Conservation (phyloP, 2,888 invertebrate species). For the Catocala nupta region DNA sequence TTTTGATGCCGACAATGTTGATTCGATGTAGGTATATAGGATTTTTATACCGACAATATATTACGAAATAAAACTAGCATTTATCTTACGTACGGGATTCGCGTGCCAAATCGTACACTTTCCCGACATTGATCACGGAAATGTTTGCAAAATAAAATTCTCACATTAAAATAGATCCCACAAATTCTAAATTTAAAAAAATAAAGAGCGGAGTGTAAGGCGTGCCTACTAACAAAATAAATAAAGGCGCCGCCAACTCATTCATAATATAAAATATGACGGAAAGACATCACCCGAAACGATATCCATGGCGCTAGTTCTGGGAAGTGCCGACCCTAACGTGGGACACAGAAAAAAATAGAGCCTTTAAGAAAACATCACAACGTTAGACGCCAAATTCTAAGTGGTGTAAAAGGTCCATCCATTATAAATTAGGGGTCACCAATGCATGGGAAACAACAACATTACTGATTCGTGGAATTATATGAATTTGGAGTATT, state of each 20-base stretch:
- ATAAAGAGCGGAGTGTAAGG: conserved; percentile 11
- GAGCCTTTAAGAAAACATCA: conserved; percentile 47
- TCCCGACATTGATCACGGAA: conserved; percentile 13
- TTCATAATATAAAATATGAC: conserved; percentile 48
- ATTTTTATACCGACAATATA: neutral
- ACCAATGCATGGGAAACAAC: conserved; percentile 9
- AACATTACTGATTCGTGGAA: conserved; percentile 12
- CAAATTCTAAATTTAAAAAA: conserved; percentile 6
- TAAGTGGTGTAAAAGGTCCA: conserved; percentile 46
- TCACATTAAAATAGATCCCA: neutral
- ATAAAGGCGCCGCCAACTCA: conserved; percentile 49
- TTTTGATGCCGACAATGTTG: conserved; percentile 1
- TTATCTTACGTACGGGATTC: conserved; percentile 5
- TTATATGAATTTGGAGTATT: neutral
- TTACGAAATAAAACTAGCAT: conserved; percentile 7
- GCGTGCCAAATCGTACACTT: conserved; percentile 26
- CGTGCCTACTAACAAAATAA: conserved; percentile 38
- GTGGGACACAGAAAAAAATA: conserved; percentile 50
- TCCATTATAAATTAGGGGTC: conserved; percentile 45
- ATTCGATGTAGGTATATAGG: neutral
- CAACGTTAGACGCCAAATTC: conserved; percentile 55
- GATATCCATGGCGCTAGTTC: conserved; percentile 53
- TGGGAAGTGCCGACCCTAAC: conserved; percentile 59
- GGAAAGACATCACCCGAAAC: conserved; percentile 42
- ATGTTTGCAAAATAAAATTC: conserved; percentile 7